A percentile compares a stretch with the other conserved stretches of the same genome.
Evolutionary conservation across 2,888 invertebrate species (phyloP).

Genomic region (Bibio marci): DNA sequence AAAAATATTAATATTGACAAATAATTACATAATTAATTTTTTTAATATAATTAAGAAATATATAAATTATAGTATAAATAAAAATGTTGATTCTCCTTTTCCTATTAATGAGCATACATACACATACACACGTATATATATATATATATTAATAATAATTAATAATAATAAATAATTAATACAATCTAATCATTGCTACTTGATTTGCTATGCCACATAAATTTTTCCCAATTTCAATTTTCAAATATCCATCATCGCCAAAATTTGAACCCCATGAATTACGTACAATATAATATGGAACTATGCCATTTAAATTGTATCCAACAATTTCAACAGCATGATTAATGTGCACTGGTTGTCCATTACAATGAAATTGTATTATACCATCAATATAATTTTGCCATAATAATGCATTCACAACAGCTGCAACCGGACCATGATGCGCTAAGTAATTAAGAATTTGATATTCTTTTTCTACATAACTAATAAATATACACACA

Average conservation of each 20-base stretch:
- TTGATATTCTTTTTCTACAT: conserved; percentile 9
- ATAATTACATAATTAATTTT: too few relatives aligned
- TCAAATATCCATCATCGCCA: conserved; percentile 58
- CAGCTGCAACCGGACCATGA: conserved; percentile 63
- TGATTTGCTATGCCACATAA: conserved; percentile 62
- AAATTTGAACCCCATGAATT: conserved; percentile 74
- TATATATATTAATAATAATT: too few relatives aligned
- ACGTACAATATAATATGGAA: conserved; percentile 66
- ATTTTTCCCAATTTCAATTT: conserved; percentile 57
- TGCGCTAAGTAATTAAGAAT: conserved; percentile 33
- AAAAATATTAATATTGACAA: too few relatives aligned
- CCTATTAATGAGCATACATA: too few relatives aligned
- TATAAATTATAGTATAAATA: too few relatives aligned
- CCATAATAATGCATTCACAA: conserved; percentile 72
- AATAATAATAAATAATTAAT: too few relatives aligned
- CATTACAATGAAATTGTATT: conserved; percentile 64
- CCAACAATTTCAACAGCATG: conserved; percentile 75
- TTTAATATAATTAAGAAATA: too few relatives aligned
- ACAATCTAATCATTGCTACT: conserved; percentile 34
- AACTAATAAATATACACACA: conserved; percentile 10
- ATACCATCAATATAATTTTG: conserved; percentile 73
- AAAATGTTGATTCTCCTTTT: too few relatives aligned
- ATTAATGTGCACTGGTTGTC: conserved; percentile 39
- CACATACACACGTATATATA: too few relatives aligned
- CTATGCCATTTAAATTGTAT: conserved; percentile 51